phyloP scores from a whole-genome alignment of 2,797 vertebrate species.

The Cossypha niveicapilla region DNA sequence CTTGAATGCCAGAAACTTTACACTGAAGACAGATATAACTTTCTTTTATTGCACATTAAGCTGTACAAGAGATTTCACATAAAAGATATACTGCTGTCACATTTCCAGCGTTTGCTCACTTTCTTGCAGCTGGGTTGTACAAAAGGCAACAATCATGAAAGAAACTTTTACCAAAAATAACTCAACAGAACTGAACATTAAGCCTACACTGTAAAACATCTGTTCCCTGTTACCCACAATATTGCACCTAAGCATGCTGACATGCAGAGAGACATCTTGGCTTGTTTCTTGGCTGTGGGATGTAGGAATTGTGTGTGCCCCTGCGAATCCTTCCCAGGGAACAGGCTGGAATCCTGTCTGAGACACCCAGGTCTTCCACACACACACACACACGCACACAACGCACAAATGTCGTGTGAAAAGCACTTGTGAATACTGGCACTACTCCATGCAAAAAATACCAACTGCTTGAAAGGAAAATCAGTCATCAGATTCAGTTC shows the following conservation, averaged over 20 bases:
- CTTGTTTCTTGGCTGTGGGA: conserved; percentile 61
- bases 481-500: conserved; percentile 56
- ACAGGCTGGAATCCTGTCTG: conserved; percentile 47
- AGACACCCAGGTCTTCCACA: conserved; percentile 37
- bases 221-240: conserved; percentile 77
- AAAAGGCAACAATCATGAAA: conserved; percentile 79
- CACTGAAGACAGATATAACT: conserved; percentile 84
- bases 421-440: conserved; percentile 72
- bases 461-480: conserved; percentile 66
- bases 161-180: conserved; percentile 74
- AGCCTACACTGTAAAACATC: conserved; percentile 74
- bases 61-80: conserved; percentile 84
- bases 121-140: conserved; percentile 78
- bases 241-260: conserved; percentile 78
- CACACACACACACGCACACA: conserved; percentile 50
- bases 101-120: conserved; percentile 77
- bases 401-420: conserved; percentile 67
- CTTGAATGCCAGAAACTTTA: conserved; percentile 80
- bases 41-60: conserved; percentile 86
- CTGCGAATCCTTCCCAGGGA: conserved; percentile 19
- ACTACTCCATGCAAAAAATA: conserved; percentile 76
- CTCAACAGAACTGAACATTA: conserved; percentile 68
- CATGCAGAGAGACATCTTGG: conserved; percentile 75
- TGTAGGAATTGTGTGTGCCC: conserved; percentile 62
- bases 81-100: conserved; percentile 79